Evolutionary conservation across 2,797 vertebrate genomes (phyloP).

Genomic region (Podargus strigoides): DNA sequence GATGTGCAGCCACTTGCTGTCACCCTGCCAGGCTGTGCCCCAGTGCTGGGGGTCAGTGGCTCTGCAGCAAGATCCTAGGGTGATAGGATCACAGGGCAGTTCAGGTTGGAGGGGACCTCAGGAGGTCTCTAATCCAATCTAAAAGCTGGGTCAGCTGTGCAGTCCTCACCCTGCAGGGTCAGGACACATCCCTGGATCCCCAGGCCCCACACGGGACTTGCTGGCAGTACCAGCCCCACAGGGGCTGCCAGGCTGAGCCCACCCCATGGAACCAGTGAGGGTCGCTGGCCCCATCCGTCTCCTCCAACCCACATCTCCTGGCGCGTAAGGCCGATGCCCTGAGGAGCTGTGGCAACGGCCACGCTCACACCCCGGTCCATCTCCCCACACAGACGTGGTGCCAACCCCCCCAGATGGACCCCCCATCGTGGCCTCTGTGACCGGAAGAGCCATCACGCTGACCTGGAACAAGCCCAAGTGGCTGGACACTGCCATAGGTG

Average conservation of each 20-base stretch:
- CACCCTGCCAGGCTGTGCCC: neutral
- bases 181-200: neutral
- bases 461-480: conserved; percentile 91
- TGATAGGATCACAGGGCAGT: neutral
- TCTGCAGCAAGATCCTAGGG: fast-evolving
- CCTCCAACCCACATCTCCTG: neutral
- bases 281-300: neutral
- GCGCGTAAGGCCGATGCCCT: neutral
- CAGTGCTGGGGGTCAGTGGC: fast-evolving
- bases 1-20: neutral
- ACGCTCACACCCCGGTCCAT: neutral
- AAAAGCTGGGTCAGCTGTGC: neutral
- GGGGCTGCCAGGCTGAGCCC: neutral
- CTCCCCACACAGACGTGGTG: conserved; percentile 83
- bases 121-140: neutral
- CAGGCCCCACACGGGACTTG: neutral
- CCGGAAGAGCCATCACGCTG: conserved; percentile 86
- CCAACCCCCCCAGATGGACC: conserved; percentile 91
- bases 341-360: neutral
- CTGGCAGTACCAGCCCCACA: neutral
- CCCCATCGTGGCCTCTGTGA: conserved; percentile 84
- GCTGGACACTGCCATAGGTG: conserved; percentile 93
- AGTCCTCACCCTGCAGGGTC: neutral
- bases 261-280: neutral
- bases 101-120: neutral